Evolutionary conservation across 2,797 vertebrate genomes (phyloP).

Genomic region (Ceyx erithaca): DNA sequence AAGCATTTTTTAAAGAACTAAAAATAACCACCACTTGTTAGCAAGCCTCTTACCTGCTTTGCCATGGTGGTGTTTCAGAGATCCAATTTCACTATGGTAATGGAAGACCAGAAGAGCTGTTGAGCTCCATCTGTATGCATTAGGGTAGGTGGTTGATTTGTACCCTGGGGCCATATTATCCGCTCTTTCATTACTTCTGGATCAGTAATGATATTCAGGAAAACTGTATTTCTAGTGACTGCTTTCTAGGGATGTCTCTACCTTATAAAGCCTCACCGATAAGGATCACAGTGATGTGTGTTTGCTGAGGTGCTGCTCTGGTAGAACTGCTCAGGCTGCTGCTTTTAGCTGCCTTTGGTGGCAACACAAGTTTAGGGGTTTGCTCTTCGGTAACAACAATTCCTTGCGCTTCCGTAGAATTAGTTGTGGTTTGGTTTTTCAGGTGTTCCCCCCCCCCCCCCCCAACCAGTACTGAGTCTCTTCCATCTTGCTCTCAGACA

Average conservation of each 20-base stretch:
- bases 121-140: slow-evolving; percentile 65
- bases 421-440: too few species aligned
- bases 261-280: slow-evolving; percentile 23
- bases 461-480: background rate
- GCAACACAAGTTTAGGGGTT: background rate
- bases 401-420: background rate
- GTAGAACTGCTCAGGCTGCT: background rate
- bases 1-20: background rate
- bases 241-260: slow-evolving; percentile 51
- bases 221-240: slow-evolving; percentile 49
- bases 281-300: background rate
- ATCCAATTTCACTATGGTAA: slow-evolving; percentile 34
- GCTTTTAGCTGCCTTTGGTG: background rate
- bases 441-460: background rate
- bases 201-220: slow-evolving; percentile 80
- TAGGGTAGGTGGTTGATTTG: slow-evolving; percentile 67
- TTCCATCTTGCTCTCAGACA: background rate
- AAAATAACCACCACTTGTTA: background rate
- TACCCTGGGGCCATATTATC: slow-evolving; percentile 66
- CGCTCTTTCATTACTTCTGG: slow-evolving; percentile 81
- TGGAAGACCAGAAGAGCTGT: slow-evolving; percentile 48
- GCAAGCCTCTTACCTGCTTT: slow-evolving; percentile 20
- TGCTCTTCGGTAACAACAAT: background rate
- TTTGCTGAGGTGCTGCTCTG: slow-evolving; percentile 23
- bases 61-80: background rate